Percentiles rank a stretch among this genome's conserved stretches.
phyloP scores from a whole-genome alignment of 2,113 vertebrate species.

The pig (Sus scrofa) region T2T-Sscrofa CM000812.6:51508001-51508500 shows the following conservation, averaged over 20 bases:
- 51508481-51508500: background rate
- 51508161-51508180: background rate
- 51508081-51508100: background rate
- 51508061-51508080: fast-evolving
- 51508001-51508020: background rate
- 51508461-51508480: background rate
- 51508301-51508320: too few species aligned
- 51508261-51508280: too few species aligned
- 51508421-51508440: background rate
- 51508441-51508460: background rate
- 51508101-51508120: background rate
- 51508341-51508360: too few species aligned
- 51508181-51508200: background rate
- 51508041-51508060: background rate
- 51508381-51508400: background rate
- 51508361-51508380: background rate
- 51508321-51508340: too few species aligned
- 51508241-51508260: too few species aligned
- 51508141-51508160: background rate
- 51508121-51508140: background rate
- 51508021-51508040: background rate
- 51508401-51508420: background rate
- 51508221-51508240: too few species aligned
- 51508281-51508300: too few species aligned
- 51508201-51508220: background rate